Percentiles rank a stretch among this genome's conserved stretches.
These are phyloP conservation scores for Periparus ater DNA, from an alignment of 2,797 vertebrate species.

Conservation along the genomic window DNA sequence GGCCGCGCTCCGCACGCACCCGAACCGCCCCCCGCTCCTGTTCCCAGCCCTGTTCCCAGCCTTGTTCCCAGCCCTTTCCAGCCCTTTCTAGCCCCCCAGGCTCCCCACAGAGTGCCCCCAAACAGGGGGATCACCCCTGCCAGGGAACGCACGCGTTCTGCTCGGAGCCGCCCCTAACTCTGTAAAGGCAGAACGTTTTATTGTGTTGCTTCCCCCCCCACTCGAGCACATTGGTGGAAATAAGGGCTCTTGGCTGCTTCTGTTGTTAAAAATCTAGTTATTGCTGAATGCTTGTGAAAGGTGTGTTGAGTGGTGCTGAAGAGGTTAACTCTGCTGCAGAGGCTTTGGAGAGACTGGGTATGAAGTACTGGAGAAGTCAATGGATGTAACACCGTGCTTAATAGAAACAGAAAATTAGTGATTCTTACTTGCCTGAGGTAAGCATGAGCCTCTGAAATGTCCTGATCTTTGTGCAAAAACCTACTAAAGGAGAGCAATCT, in stretches of 20 bases:
- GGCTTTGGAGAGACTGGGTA: not conserved
- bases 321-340: not conserved
- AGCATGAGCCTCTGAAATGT: conserved; percentile 29
- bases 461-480: conserved; percentile 65
- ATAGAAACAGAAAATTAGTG: conserved; percentile 65
- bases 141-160: accelerated
- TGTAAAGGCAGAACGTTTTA: accelerated
- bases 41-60: too few species aligned
- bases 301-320: not conserved
- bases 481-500: conserved; percentile 27
- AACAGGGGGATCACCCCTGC: not conserved
- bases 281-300: not conserved
- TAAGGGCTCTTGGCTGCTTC: not conserved
- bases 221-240: accelerated
- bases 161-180: not conserved
- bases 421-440: conserved; percentile 63
- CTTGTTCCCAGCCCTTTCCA: too few species aligned
- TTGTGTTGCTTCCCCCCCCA: not conserved
- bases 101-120: accelerated
- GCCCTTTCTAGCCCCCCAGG: not conserved
- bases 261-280: not conserved
- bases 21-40: too few species aligned
- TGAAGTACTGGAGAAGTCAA: conserved; percentile 23
- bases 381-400: conserved; percentile 27
- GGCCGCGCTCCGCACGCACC: not conserved